Percentiles rank a stretch among this genome's conserved stretches.
phyloP scores from a whole-genome alignment of 2,797 vertebrate species.

The Manis javanica region DNA sequence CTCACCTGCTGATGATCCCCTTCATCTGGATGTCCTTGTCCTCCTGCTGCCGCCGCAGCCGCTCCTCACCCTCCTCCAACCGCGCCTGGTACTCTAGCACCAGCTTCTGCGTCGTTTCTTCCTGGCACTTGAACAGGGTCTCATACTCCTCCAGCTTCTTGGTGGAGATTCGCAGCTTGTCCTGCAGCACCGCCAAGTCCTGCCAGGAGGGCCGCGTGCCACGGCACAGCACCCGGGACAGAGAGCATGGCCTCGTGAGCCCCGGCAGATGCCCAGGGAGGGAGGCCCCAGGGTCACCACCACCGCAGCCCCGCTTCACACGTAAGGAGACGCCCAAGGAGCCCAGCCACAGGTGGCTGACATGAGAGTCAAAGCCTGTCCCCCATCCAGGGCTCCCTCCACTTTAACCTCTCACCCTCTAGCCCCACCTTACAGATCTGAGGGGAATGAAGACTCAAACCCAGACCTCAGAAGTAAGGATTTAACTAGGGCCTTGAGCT shows the following conservation, averaged over 20 bases:
- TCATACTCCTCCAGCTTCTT: slow-evolving; percentile 98
- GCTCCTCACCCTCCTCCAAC: slow-evolving; percentile 97
- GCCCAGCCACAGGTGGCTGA: background rate
- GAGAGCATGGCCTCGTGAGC: slow-evolving; percentile 65
- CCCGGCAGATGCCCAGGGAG: background rate
- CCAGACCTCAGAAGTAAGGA: background rate
- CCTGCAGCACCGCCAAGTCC: slow-evolving; percentile 96
- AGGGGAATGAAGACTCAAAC: background rate
- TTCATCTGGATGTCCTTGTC: slow-evolving; percentile 99
- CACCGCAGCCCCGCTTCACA: background rate
- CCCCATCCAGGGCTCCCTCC: background rate
- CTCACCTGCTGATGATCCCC: slow-evolving; percentile 98
- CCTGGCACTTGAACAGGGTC: slow-evolving; percentile 95
- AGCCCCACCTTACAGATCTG: background rate
- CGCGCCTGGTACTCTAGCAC: slow-evolving; percentile 97
- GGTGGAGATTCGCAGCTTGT: slow-evolving; percentile 95
- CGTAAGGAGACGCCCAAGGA: rapidly evolving
- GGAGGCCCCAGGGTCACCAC: background rate
- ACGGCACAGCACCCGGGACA: slow-evolving; percentile 63
- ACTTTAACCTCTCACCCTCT: background rate
- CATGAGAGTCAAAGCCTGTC: background rate
- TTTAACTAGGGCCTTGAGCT: background rate
- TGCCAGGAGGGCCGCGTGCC: slow-evolving; percentile 89
- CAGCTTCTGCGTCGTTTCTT: slow-evolving; percentile 97
- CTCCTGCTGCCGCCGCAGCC: slow-evolving; percentile 95